Conservation (phyloP, 2,888 invertebrate genomes). For the Melangyna quadrimaculata region DNA sequence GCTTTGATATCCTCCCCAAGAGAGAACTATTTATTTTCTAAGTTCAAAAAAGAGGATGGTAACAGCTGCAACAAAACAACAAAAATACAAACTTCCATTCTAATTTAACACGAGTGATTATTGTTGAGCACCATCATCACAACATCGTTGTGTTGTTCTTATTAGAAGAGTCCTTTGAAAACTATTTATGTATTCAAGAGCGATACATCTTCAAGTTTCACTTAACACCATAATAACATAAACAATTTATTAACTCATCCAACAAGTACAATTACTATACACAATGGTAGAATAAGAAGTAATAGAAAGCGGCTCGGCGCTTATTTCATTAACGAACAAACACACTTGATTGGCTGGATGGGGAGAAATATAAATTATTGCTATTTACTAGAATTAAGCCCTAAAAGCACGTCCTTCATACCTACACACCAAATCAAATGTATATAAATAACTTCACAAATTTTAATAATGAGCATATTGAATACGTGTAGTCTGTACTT, state of each 20-base stretch:
- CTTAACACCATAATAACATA: constrained; percentile 38
- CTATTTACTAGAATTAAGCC: constrained; percentile 12
- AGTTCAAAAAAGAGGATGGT: not conserved
- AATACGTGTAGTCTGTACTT: constrained; percentile 52
- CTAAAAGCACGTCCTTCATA: not conserved
- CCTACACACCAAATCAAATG: not conserved
- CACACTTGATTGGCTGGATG: constrained; percentile 31
- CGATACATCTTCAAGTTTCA: constrained; percentile 25
- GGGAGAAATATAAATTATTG: constrained; percentile 61
- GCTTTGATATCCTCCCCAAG: not conserved
- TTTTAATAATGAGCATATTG: constrained; percentile 70
- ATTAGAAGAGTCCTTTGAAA: not conserved
- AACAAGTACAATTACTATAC: constrained; percentile 42
- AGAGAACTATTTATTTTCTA: not conserved
- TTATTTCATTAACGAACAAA: constrained; percentile 36
- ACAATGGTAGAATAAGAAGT: not conserved
- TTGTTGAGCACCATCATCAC: not conserved
- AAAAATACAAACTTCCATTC: not conserved
- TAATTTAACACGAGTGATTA: constrained; percentile 5
- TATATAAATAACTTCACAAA: constrained; percentile 51
- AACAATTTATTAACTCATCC: constrained; percentile 48
- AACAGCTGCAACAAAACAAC: not conserved
- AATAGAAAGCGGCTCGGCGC: too few relatives aligned
- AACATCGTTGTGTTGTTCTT: not conserved
- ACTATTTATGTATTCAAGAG: constrained; percentile 42